Evolutionary conservation across 64 coral and sea anemone species (phyloP), one percentile per base, ranked within the genome.

Genomic region (Stichodactyla mertensii): DNA sequence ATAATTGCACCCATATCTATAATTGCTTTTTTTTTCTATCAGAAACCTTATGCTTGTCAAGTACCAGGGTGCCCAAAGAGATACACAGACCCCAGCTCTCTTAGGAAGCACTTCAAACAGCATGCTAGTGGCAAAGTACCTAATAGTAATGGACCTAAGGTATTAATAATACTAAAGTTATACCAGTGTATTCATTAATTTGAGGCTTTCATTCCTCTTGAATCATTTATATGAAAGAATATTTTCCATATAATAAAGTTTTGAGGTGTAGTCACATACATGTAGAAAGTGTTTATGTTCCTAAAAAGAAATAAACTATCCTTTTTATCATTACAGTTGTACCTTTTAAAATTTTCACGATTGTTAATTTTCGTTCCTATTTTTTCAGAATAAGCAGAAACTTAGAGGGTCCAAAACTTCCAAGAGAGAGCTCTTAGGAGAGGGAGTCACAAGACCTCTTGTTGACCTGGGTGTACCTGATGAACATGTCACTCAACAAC

Each of bases 11-110:
- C 36, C 3, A 45, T 45, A 45, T 45, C 36, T 45, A 45, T 45
- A 1, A 31, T 0, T 31, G 28, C 28, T 31, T 31, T 45, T 82
- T 88, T 7, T 52, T 74, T 52, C 91, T 70, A 79, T 16, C 18
- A 99, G 97, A 99, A 99, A 87, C 97, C 97, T 51, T 99, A 99
- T 90, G 97, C 97, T 10, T 99, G 97, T 64, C 97, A 99, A 82
- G 93, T 99, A 12, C 97, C 97, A 55, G 97, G 97, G 8, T 99
- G 97, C 24, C 97, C 97, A 54, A 99, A 99, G 57, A 86, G 97
- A 79, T 99, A 99, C 71, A 99, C 97, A 86, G 97, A 99, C 51
- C 97, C 97, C 22, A 95, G 93, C 54, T 99, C 97, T 9, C 86
- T 99, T 27, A 70, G 97, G 52, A 99, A 99, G 54, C 97, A 99